Conservation (phyloP, 2,113 vertebrate species). For the Vicugna pacos region DNA sequence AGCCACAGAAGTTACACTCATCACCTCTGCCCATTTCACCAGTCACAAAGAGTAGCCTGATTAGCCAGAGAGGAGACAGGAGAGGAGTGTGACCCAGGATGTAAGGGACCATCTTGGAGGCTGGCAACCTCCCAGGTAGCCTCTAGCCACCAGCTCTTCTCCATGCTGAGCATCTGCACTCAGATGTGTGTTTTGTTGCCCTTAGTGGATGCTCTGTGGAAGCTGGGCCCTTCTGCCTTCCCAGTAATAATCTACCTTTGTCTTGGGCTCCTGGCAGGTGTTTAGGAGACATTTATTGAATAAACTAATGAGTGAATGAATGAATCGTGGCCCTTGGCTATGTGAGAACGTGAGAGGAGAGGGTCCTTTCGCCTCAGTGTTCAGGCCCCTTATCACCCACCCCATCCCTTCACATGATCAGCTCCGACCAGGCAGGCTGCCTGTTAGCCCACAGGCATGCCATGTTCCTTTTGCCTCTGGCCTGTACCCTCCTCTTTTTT, state of each 20-base stretch:
- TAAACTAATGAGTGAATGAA: neutral
- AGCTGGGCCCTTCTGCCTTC: neutral
- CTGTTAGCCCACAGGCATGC: neutral
- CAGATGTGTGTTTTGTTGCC: neutral
- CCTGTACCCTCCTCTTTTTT: neutral
- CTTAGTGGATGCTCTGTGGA: neutral
- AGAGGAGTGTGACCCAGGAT: neutral
- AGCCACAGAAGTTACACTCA: neutral
- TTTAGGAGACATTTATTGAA: neutral
- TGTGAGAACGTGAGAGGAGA: neutral
- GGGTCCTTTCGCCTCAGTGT: neutral
- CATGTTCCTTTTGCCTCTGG: neutral
- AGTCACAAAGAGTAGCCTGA: neutral
- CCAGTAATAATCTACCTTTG: neutral
- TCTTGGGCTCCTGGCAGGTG: neutral
- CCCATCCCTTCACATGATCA: rapidly evolving
- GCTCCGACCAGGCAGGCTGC: neutral
- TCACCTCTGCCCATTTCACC: neutral
- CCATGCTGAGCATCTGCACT: neutral
- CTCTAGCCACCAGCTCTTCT: neutral
- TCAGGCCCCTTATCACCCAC: neutral
- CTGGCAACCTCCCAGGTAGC: neutral
- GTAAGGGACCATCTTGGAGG: neutral
- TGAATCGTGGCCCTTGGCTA: neutral
- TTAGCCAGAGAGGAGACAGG: neutral